Percentiles rank a stretch among this genome's conserved stretches.
Conservation (phyloP, 2,113 vertebrate genomes). For the Neoarius graeffei region DNA sequence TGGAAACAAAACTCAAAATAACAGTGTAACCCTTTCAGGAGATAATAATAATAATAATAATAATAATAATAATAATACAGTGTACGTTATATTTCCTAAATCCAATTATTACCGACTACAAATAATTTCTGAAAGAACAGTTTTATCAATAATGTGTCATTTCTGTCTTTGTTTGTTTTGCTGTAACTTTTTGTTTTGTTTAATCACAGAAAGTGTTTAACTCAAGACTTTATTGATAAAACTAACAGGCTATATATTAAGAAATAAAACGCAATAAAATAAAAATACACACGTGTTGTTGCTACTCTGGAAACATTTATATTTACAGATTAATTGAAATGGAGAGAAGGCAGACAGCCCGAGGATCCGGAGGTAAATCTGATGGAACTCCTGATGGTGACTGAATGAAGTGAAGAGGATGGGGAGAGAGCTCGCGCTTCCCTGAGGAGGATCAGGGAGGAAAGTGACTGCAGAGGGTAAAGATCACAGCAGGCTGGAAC, state of each 20-base stretch:
- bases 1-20: not conserved
- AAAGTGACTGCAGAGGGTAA: too few relatives aligned
- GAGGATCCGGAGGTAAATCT: not conserved
- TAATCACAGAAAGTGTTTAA: not conserved
- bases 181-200: not conserved
- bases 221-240: not conserved
- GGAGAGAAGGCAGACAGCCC: not conserved
- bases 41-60: too few relatives aligned
- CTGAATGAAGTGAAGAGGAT: not conserved
- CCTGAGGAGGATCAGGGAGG: too few relatives aligned
- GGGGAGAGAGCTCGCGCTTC: too few relatives aligned
- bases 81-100: not conserved
- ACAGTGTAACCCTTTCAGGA: not conserved
- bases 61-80: too few relatives aligned
- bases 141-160: not conserved
- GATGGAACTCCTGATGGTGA: not conserved
- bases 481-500: too few relatives aligned
- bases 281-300: not conserved
- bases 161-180: not conserved
- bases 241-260: not conserved
- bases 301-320: not conserved
- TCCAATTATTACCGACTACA: not conserved
- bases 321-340: not conserved
- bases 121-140: not conserved
- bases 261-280: not conserved